phyloP scores from a whole-genome alignment of 2,797 vertebrate species.

The Diglossa cyanea region DNA sequence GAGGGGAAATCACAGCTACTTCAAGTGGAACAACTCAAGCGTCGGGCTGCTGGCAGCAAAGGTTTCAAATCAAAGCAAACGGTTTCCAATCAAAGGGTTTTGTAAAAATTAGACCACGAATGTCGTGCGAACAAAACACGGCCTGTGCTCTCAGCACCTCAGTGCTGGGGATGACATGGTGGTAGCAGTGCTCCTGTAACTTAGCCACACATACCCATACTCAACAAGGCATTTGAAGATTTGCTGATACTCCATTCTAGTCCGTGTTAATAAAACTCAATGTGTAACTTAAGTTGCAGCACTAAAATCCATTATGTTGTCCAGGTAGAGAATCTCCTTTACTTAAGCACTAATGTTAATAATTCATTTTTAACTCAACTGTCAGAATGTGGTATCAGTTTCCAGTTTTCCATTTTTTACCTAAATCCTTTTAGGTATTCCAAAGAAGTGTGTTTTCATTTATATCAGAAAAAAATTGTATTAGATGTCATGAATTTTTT shows the following conservation, averaged over 20 bases:
- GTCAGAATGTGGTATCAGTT: background rate
- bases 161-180: fast-evolving
- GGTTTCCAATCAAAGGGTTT: background rate
- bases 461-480: background rate
- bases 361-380: background rate
- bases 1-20: background rate
- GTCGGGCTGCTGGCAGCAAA: background rate
- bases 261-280: background rate
- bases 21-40: background rate
- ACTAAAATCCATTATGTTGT: background rate
- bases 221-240: background rate
- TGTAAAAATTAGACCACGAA: background rate
- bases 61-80: background rate
- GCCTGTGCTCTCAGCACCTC: background rate
- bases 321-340: background rate
- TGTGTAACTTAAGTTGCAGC: background rate
- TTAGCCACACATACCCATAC: fast-evolving
- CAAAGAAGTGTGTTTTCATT: background rate
- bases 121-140: fast-evolving
- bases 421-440: background rate
- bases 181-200: fast-evolving
- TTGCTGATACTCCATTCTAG: background rate
- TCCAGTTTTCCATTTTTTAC: background rate
- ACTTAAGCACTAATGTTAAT: background rate
- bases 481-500: background rate